These are phyloP conservation scores for Petrocephalus sullivani DNA, from an alignment of 2,797 vertebrate genomes.

Conservation along the genomic window DNA sequence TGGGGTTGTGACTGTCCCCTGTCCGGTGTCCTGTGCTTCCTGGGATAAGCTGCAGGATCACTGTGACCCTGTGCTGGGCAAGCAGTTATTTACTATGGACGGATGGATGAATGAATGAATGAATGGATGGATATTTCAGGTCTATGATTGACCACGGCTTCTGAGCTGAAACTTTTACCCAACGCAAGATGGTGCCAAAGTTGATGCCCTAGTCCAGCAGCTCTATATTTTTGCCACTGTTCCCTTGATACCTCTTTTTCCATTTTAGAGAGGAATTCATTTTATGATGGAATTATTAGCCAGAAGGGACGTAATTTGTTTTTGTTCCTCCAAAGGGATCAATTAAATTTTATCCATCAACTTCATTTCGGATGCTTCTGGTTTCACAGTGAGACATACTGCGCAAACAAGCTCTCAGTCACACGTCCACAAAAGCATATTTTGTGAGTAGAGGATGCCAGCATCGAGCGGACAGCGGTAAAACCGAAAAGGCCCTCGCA, in stretches of 20 bases:
- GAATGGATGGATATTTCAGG: background rate
- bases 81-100: background rate
- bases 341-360: background rate
- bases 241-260: background rate
- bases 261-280: background rate
- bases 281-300: background rate
- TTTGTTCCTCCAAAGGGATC: background rate
- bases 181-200: no score
- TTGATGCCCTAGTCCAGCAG: background rate
- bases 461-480: no score
- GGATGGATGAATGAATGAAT: background rate
- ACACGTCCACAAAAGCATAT: background rate
- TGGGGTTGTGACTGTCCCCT: background rate
- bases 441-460: background rate
- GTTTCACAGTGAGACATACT: background rate
- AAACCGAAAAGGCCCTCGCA: slow-evolving; percentile 23
- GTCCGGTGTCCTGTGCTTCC: background rate
- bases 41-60: background rate
- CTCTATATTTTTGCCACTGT: background rate
- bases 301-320: background rate
- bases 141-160: background rate
- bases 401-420: no score
- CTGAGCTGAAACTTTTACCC: no score
- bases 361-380: background rate
- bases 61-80: background rate